Percentiles rank a stretch among this genome's conserved stretches.
Evolutionary conservation across 37 sponge, comb jelly and placozoan species (phyloP).

Genomic region (Sycon ciliatum): DNA sequence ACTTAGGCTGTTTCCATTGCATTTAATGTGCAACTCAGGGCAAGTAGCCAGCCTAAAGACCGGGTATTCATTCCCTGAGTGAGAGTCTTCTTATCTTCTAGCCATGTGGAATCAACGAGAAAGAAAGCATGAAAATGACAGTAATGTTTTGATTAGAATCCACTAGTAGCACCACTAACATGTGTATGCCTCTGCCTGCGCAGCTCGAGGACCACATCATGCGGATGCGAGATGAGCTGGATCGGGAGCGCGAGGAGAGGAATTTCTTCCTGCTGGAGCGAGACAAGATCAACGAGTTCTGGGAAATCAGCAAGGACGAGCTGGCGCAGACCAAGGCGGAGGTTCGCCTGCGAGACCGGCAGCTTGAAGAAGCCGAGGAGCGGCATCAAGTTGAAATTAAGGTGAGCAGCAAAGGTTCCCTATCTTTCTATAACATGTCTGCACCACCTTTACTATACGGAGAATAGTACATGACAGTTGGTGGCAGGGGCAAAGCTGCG

Average conservation of each 20-base stretch:
- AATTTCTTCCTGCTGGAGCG: conserved; percentile 96
- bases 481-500: no score
- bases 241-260: conserved; percentile 88
- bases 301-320: conserved; percentile 94
- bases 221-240: conserved; percentile 80
- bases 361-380: conserved; percentile 89
- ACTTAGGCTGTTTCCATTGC: no score
- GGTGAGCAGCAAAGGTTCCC: no score
- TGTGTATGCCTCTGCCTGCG: conserved; percentile 10
- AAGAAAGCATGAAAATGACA: background rate
- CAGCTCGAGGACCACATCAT: conserved; percentile 79
- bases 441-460: no score
- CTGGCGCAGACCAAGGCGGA: conserved; percentile 73
- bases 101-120: background rate
- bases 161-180: no score
- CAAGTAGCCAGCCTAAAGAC: no score
- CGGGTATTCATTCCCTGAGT: no score
- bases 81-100: background rate
- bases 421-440: no score
- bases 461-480: no score
- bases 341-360: conserved; percentile 78
- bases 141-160: no score
- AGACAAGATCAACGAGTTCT: conserved; percentile 92
- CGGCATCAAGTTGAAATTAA: conserved; percentile 98
- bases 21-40: no score